A percentile compares a stretch with the other conserved stretches of the same genome.
These are phyloP conservation scores for Pteropus rufus DNA, from an alignment of 2,797 vertebrate genomes.

Conservation along the genomic window DNA sequence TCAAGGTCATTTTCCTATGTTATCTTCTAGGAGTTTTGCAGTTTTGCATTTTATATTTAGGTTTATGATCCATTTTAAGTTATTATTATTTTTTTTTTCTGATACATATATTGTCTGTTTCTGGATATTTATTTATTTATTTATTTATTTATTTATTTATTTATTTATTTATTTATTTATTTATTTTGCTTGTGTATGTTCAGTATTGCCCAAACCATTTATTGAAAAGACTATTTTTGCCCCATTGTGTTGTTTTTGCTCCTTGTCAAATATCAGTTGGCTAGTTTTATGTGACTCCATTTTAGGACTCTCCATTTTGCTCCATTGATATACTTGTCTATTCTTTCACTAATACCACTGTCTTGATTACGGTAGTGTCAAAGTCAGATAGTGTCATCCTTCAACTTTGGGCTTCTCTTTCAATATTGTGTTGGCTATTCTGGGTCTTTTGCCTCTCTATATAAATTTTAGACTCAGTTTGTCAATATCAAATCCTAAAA, in stretches of 20 bases:
- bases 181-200: background rate
- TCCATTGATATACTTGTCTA: background rate
- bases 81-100: background rate
- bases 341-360: background rate
- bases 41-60: background rate
- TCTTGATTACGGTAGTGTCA: background rate
- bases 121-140: background rate
- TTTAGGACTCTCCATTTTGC: background rate
- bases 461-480: background rate
- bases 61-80: background rate
- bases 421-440: background rate
- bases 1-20: background rate
- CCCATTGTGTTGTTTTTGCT: background rate
- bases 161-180: background rate
- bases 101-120: background rate
- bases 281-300: background rate
- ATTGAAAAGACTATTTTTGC: background rate
- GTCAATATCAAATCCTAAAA: background rate
- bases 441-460: background rate
- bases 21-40: background rate
- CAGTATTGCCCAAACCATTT: background rate
- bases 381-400: background rate
- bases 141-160: background rate
- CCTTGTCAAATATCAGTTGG: background rate
- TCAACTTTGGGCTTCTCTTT: background rate